These are phyloP conservation scores for Syrphus vitripennis DNA, from an alignment of 2,888 invertebrate genomes.

Conservation along the genomic window DNA sequence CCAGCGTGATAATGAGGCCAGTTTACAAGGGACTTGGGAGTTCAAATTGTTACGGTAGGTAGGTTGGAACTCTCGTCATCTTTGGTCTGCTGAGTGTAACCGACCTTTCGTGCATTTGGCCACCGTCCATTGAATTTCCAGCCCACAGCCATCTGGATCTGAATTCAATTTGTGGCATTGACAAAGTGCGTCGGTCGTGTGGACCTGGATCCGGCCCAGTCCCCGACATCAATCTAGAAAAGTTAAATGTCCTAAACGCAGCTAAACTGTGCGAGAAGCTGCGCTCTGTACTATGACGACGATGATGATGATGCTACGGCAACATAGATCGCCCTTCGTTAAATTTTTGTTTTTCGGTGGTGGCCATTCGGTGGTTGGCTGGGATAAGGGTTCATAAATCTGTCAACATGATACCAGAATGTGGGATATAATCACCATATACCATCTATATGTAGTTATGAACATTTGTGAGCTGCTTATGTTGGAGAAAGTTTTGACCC, in stretches of 20 bases:
- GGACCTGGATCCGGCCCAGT: constrained; percentile 47
- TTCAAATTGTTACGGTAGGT: not conserved
- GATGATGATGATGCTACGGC: not conserved
- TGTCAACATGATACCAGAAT: constrained; percentile 58
- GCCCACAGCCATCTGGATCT: constrained; percentile 65
- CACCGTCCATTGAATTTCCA: constrained; percentile 53
- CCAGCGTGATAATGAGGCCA: constrained; percentile 64
- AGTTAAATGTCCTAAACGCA: constrained; percentile 47
- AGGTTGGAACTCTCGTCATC: constrained; percentile 30
- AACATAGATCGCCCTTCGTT: not conserved
- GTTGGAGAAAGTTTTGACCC: not conserved
- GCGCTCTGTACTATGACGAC: not conserved
- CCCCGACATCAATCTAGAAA: constrained; percentile 63
- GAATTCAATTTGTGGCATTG: constrained; percentile 71
- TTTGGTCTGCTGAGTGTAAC: constrained; percentile 38
- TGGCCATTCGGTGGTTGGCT: not conserved
- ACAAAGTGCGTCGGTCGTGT: constrained; percentile 68
- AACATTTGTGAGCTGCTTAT: not conserved
- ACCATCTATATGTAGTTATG: not conserved
- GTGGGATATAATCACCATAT: constrained; percentile 36
- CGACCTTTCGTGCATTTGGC: constrained; percentile 60
- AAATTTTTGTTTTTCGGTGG: not conserved
- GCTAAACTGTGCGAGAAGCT: not conserved
- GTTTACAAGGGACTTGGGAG: constrained; percentile 44
- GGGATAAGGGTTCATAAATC: constrained; percentile 61